Base-by-base conservation (phyloP, 2,797 vertebrate genomes). In the Harpagifer antarcticus region DNA sequence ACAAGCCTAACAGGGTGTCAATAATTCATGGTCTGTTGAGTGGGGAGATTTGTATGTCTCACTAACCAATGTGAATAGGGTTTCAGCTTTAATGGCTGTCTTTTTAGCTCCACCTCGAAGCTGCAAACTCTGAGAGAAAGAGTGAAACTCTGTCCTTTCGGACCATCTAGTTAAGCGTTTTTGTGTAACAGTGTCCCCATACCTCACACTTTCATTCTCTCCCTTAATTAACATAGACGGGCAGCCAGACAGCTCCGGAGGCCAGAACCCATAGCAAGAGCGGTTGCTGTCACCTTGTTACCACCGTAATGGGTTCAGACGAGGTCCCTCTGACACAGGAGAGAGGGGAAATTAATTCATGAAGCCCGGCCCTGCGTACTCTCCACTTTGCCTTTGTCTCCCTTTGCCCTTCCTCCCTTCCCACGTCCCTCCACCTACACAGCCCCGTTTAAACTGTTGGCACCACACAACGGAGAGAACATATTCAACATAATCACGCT, bases 211-310 rank as follows among this genome's bases (percentile, higher is more conserved):
- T 81, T 87, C 79, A 73, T 79, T 84, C 78, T 59, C 62, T 58
- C 40, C 56, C 64, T 82, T 93, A 93, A 94, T 94, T 92, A 94
- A 91, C 87, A 89, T 54, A 82, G 88, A 93, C 84, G 72, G 86
- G 79, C 76, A 84, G 82, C 79, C 74, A 87, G 91, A 92, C 85
- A 89, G 85, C 86, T 89, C 85, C 53, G 57, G 81, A 79, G 87
- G 86, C 83, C 74, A 81, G 76, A 85, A 81, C 82, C 85, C 64
- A 55, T 53, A 52, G 85, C 81, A 81, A 68, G 87, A 87, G 85
- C 78, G 74, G 81, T 83, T 65, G n/a, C 86, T 92, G 89, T 93
- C 90, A 90, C 92, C 90, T 93, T 92, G 87, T 91, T 88, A 88
- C 86, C 83, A 54, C 55, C 59, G 20, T 91, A 92, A 92, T 90